Percentiles rank a stretch among this genome's conserved stretches.
Conservation (phyloP, 2,113 vertebrate species). For the Cottus gobio region DNA sequence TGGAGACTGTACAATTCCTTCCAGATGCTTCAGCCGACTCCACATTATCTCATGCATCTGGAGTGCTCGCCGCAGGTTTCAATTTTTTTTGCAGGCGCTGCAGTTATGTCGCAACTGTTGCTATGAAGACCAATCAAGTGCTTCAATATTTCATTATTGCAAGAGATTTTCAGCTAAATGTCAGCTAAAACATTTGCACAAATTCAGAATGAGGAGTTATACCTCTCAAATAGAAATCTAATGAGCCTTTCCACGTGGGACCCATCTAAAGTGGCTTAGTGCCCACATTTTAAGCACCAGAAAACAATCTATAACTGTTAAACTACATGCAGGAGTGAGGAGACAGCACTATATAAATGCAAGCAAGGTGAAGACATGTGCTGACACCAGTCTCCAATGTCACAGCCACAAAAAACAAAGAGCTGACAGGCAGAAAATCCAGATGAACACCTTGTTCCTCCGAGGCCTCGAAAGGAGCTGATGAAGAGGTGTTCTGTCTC, state of each 20-base stretch:
- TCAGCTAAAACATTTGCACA: constrained; percentile 9
- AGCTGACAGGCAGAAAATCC: constrained; percentile 80
- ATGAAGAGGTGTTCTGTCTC: constrained; percentile 55
- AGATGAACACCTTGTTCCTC: constrained; percentile 63
- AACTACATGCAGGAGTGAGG: constrained; percentile 31
- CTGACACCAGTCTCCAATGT: constrained; percentile 72
- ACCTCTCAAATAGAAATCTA: background rate
- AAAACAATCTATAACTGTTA: constrained; percentile 50
- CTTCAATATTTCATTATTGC: constrained; percentile 20
- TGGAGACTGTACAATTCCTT: constrained; percentile 69
- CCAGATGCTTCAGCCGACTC: constrained; percentile 74
- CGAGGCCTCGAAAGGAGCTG: constrained; percentile 57
- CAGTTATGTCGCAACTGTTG: constrained; percentile 7
- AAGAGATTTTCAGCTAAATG: background rate
- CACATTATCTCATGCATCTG: constrained; percentile 65
- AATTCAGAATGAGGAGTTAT: constrained; percentile 4
- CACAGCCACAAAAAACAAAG: constrained; percentile 44
- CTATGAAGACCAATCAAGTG: constrained; percentile 16
- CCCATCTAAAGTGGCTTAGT: background rate
- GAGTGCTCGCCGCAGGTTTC: constrained; percentile 16
- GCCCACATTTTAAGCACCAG: background rate
- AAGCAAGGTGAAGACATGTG: constrained; percentile 65
- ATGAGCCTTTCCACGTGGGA: background rate
- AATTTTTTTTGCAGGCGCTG: constrained; percentile 21
- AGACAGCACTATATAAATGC: constrained; percentile 49